Percentiles rank a stretch among this genome's conserved stretches.
Conservation (phyloP, 64 coral and sea anemone species). For the Actinia tenebrosa region DNA sequence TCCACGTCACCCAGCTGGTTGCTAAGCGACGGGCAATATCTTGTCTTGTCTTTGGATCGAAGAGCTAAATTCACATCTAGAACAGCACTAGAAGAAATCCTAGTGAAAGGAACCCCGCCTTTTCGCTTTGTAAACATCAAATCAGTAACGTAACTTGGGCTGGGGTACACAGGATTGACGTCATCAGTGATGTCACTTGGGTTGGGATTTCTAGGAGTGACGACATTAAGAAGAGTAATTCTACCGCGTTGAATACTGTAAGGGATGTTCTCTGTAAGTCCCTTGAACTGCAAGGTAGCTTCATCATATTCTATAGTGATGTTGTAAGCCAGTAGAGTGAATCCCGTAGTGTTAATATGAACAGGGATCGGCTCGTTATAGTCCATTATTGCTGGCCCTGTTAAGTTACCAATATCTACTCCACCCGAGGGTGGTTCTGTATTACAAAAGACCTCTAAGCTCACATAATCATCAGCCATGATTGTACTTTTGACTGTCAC, state of each 20-base stretch:
- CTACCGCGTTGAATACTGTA: constrained; percentile 23
- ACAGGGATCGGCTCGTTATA: constrained; percentile 25
- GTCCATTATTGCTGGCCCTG: constrained; percentile 46
- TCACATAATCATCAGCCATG: neutral
- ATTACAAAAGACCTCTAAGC: constrained; percentile 46
- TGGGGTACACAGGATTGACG: neutral
- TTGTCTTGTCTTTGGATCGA: neutral
- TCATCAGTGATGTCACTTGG: neutral
- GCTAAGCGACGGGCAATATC: neutral
- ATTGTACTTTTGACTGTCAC: constrained; percentile 24
- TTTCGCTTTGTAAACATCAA: neutral
- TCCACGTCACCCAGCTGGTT: constrained; percentile 56
- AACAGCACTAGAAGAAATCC: neutral
- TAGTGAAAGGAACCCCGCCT: neutral
- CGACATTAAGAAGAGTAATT: constrained; percentile 39
- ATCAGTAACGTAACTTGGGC: neutral
- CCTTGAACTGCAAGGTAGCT: constrained; percentile 12
- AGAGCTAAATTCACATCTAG: neutral
- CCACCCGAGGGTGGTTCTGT: constrained; percentile 23
- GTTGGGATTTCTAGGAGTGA: neutral
- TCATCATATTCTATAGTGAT: constrained; percentile 2
- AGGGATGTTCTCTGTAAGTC: constrained; percentile 2
- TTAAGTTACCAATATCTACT: constrained; percentile 50
- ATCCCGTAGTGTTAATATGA: constrained; percentile 13
- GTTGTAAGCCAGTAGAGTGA: constrained; percentile 41